phyloP scores from a whole-genome alignment of 2,797 vertebrate genomes.

The Melanotaenia parkinsoni region DNA sequence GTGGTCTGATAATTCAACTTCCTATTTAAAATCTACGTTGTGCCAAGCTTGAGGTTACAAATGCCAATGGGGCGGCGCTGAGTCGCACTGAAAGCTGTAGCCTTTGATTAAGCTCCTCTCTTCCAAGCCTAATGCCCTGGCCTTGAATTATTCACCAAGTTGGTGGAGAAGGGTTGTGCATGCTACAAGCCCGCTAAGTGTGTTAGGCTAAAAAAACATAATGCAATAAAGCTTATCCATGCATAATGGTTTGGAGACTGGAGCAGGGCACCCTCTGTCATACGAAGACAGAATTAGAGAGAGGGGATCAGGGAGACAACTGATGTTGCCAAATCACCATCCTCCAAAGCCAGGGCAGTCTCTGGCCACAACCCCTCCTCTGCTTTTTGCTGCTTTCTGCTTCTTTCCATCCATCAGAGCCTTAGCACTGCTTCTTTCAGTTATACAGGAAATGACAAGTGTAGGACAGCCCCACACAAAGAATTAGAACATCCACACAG shows the following conservation, averaged over 20 bases:
- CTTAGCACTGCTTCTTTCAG: conserved; percentile 43
- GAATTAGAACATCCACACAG: conserved; percentile 48
- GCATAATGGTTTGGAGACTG: conserved; percentile 73
- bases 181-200: conserved; percentile 79
- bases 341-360: conserved; percentile 52
- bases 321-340: conserved; percentile 53
- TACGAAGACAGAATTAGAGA: conserved; percentile 70
- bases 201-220: conserved; percentile 80
- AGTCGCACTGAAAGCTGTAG: conserved; percentile 72
- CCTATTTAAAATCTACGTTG: conserved; percentile 62
- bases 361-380: conserved; percentile 48
- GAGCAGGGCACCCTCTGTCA: conserved; percentile 53
- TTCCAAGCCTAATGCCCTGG: conserved; percentile 76
- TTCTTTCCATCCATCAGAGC: conserved; percentile 30
- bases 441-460: conserved; percentile 56
- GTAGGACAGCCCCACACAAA: conserved; percentile 43
- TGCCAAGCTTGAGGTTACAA: conserved; percentile 59
- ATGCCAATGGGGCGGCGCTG: conserved; percentile 64
- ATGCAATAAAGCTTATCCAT: conserved; percentile 79
- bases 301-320: conserved; percentile 61
- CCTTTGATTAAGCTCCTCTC: conserved; percentile 79
- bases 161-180: conserved; percentile 69
- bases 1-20: conserved; percentile 56
- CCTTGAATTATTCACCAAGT: conserved; percentile 80
- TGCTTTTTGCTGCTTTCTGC: conserved; percentile 12